Percentiles rank a stretch among this genome's conserved stretches.
Conservation (phyloP, 2,888 invertebrate species). For the Macrophya annulata region DNA sequence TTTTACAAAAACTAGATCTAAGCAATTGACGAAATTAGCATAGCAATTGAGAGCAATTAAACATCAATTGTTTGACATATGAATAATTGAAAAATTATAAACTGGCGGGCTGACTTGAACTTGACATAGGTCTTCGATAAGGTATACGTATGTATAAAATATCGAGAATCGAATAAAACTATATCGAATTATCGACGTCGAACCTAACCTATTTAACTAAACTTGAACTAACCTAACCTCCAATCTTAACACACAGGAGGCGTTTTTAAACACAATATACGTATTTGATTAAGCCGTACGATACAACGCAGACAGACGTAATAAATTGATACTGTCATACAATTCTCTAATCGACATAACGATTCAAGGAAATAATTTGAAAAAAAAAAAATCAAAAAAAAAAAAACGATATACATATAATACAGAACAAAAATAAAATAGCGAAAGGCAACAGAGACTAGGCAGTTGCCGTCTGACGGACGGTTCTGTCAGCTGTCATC, state of each 20-base stretch:
- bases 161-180: neutral
- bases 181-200: slow-evolving; percentile 31
- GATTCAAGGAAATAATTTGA: neutral
- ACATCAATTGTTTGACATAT: too few species aligned
- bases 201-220: slow-evolving; percentile 19
- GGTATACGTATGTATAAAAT: too few species aligned
- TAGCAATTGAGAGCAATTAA: too few species aligned
- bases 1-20: too few species aligned
- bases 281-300: slow-evolving; percentile 11
- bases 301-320: neutral
- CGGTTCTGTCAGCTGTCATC: slow-evolving; percentile 46
- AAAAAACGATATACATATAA: neutral
- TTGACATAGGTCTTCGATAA: too few species aligned
- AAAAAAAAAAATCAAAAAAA: neutral
- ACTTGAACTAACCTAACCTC: slow-evolving; percentile 19
- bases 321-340: neutral
- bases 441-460: slow-evolving; percentile 18
- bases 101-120: too few species aligned
- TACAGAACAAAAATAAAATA: neutral
- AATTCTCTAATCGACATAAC: neutral
- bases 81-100: neutral
- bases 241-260: neutral
- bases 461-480: slow-evolving; percentile 7
- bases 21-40: too few species aligned
- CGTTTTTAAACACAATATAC: slow-evolving; percentile 26